Percentiles rank a stretch among this genome's conserved stretches.
Evolutionary conservation across 1,140 invertebrate species (phyloP).

Genomic region (Temnothorax longispinosus): DNA sequence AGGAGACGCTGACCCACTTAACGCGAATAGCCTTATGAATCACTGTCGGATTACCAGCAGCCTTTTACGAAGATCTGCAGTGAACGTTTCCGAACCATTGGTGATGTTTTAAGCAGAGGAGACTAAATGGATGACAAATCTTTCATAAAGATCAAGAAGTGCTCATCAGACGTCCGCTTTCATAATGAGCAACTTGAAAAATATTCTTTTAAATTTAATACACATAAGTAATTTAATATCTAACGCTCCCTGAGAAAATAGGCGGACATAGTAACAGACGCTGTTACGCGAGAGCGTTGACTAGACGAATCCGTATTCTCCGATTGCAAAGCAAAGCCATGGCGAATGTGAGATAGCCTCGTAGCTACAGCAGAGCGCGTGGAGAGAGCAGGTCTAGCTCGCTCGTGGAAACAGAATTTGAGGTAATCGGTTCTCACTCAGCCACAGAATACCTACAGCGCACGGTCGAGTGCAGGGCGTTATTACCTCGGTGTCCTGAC

Average conservation of each 20-base stretch:
- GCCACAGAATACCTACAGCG: conserved; percentile 48
- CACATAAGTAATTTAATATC: neutral
- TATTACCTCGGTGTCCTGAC: conserved; percentile 67
- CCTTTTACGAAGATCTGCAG: conserved; percentile 31
- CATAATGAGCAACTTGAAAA: neutral
- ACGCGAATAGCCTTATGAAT: conserved; percentile 52
- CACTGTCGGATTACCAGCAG: conserved; percentile 62
- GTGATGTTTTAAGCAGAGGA: neutral
- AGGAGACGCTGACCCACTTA: conserved; percentile 65
- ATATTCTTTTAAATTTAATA: neutral
- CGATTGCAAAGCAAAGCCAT: conserved; percentile 46
- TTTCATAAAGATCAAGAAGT: neutral
- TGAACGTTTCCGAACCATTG: conserved; percentile 25
- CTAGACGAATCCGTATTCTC: conserved; percentile 49
- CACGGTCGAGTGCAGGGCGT: conserved; percentile 42
- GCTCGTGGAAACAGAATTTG: conserved; percentile 20
- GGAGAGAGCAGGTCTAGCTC: neutral
- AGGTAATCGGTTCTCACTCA: conserved; percentile 67
- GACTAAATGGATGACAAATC: conserved; percentile 33
- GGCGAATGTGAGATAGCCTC: conserved; percentile 37
- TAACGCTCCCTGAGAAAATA: neutral
- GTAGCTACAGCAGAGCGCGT: conserved; percentile 9
- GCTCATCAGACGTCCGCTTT: neutral
- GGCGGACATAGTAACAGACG: neutral
- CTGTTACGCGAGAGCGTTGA: conserved; percentile 11